Conservation (phyloP, 2,113 vertebrate species). For the Dromas ardeola region DNA sequence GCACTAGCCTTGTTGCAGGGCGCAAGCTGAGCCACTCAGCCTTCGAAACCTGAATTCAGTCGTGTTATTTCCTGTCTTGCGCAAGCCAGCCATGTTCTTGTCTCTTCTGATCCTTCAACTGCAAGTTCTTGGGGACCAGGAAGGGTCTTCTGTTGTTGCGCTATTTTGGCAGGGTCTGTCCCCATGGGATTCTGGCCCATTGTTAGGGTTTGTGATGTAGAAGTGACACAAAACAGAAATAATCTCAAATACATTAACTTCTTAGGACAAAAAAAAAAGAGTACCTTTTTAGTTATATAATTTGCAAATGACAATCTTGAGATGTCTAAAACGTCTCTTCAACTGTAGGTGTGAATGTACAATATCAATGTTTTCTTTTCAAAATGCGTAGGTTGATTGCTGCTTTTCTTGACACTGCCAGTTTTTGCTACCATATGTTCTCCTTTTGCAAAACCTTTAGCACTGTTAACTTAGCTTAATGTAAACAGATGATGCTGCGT, state of each 20-base stretch:
- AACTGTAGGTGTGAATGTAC: constrained; percentile 14
- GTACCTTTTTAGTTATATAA: constrained; percentile 8
- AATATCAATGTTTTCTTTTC: constrained; percentile 27
- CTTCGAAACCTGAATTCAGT: neutral
- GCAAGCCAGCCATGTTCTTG: neutral
- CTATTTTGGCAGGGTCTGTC: neutral
- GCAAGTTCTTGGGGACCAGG: neutral
- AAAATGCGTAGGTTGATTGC: neutral
- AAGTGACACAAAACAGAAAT: neutral
- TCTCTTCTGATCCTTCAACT: neutral
- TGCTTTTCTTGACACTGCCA: neutral
- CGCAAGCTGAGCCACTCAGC: neutral
- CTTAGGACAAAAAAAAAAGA: neutral
- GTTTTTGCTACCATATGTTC: constrained; percentile 56
- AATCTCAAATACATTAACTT: neutral
- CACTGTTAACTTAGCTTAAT: neutral
- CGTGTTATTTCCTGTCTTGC: neutral
- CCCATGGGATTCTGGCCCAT: neutral
- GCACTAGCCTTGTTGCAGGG: neutral
- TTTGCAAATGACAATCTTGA: neutral
- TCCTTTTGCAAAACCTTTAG: constrained; percentile 47
- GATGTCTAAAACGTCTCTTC: neutral
- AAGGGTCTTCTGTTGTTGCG: neutral
- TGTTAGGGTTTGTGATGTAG: neutral
- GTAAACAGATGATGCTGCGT: constrained; percentile 28